Evolutionary conservation across 2,888 invertebrate species (phyloP).

Genomic region (Caenorhabditis doughertyi): DNA sequence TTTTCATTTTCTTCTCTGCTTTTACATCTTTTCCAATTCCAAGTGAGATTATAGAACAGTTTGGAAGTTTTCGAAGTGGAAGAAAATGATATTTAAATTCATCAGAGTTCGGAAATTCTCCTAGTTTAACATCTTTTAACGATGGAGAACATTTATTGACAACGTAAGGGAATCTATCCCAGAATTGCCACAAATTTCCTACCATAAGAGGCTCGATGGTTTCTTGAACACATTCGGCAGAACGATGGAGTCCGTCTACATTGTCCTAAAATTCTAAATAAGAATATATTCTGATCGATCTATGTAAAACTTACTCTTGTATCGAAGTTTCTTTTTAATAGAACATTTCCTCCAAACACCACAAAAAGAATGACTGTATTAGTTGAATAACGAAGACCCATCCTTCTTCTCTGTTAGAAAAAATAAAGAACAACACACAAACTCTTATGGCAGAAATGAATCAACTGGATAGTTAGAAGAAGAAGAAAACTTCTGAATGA

Average conservation of each 20-base stretch:
- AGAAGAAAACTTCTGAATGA: background rate
- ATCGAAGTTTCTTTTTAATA: slow-evolving; percentile 41
- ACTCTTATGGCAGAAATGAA: background rate
- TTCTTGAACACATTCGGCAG: slow-evolving; percentile 53
- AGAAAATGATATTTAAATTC: slow-evolving; percentile 70
- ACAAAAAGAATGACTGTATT: slow-evolving; percentile 40
- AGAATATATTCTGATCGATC: background rate
- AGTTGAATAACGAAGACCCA: slow-evolving; percentile 28
- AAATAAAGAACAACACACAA: background rate
- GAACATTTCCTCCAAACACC: slow-evolving; percentile 36
- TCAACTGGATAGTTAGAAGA: too few relatives aligned
- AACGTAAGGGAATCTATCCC: slow-evolving; percentile 62
- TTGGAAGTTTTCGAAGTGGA: slow-evolving; percentile 40
- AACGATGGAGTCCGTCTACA: slow-evolving; percentile 38
- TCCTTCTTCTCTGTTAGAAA: background rate
- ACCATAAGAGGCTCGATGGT: slow-evolving; percentile 43
- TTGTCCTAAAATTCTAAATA: slow-evolving; percentile 23
- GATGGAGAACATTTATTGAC: slow-evolving; percentile 66
- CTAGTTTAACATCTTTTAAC: slow-evolving; percentile 42
- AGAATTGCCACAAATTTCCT: slow-evolving; percentile 50
- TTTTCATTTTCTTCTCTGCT: slow-evolving; percentile 68
- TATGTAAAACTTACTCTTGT: slow-evolving; percentile 28
- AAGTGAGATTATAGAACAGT: slow-evolving; percentile 68
- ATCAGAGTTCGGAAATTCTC: slow-evolving; percentile 66
- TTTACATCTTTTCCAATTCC: slow-evolving; percentile 73